Evolutionary conservation across 2,113 vertebrate species (phyloP).

Genomic region (Fulica atra): DNA sequence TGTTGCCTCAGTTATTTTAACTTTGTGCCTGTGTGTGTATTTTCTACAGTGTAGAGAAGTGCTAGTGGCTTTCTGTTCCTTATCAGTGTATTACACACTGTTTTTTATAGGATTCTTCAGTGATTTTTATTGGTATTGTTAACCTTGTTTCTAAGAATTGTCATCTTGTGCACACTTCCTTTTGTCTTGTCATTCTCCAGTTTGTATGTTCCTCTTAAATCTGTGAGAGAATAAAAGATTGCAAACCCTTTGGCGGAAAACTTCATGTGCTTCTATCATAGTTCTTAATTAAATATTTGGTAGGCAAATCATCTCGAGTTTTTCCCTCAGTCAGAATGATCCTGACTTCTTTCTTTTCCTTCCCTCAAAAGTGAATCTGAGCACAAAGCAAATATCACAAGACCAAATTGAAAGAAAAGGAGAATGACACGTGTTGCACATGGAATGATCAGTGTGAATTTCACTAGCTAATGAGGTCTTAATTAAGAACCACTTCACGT

Average conservation of each 20-base stretch:
- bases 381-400: not conserved
- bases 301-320: not conserved
- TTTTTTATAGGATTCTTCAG: not conserved
- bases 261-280: not conserved
- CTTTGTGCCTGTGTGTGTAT: not conserved
- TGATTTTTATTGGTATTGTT: not conserved
- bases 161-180: not conserved
- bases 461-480: not conserved
- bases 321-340: not conserved
- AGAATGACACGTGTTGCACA: not conserved
- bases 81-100: not conserved
- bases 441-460: not conserved
- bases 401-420: not conserved
- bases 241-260: not conserved
- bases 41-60: not conserved
- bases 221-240: not conserved
- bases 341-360: not conserved
- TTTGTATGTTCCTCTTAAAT: not conserved
- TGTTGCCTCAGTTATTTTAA: slow-evolving; percentile 10
- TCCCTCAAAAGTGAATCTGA: not conserved
- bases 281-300: not conserved
- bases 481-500: not conserved
- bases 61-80: not conserved
- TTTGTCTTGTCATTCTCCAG: not conserved
- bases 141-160: not conserved